Evolutionary conservation across 2,888 invertebrate species (phyloP), one percentile per base, ranked within the genome.

Genomic region (Hemistola chrysoprasaria): DNA sequence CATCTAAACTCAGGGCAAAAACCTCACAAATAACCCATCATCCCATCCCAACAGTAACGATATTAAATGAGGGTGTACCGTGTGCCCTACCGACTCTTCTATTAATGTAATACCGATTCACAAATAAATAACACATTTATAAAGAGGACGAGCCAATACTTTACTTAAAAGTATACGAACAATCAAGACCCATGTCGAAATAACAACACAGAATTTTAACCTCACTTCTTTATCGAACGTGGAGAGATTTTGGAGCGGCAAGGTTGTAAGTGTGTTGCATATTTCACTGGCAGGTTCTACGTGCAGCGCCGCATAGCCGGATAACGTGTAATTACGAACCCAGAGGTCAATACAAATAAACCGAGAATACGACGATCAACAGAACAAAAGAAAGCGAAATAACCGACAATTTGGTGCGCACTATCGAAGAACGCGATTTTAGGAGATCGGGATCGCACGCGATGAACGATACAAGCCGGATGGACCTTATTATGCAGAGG

Each of bases 331-430:
- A 88, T 88, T 85, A 87, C 71, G 78, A 65, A 63, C 69, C 64
- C 75, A 85, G 87, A 83, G 88, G 87, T 88, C 88, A 87, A 72
- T 76, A 78, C 81, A 78, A 83, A 84, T 78, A 83, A 83, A n/a
- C n/a, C n/a, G 62, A 74, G 72, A 75, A 71, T 65, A 66, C 69
- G 66, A 65, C 68, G 73, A 78, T 78, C 77, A 72, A 77, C 62
- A 74, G 72, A 85, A 80, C 76, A 83, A 82, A 84, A 81, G 80
- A 82, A 80, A 83, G 78, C 77, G 69, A 83, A 85, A 83, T 70
- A 82, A 83, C 81, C 71, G 77, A 84, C 83, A 83, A 86, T 86
- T 84, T 75, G 70, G 69, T 62, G 59, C 59, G 61, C 64, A 67
- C 65, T 76, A 79, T 78, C 41, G 75, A 75, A 77, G 78, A 75